Base-by-base conservation (phyloP, 2,113 vertebrate species). In the Panthera tigris region DNA sequence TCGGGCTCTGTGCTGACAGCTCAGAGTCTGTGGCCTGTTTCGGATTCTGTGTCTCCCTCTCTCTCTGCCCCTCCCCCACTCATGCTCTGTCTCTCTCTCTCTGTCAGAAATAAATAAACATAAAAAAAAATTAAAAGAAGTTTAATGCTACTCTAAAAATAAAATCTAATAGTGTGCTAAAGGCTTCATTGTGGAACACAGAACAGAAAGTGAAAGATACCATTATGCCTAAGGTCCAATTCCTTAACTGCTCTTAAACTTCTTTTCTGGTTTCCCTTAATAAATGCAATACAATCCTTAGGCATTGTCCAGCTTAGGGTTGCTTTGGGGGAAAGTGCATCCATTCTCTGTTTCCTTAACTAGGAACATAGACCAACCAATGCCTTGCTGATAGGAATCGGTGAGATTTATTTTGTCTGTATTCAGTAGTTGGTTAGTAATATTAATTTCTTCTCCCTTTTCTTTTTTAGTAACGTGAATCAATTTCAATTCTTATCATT, bases 131-230 rank as follows among this genome's bases (percentile, higher is more conserved):
- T 65, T 5, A 27, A 11, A 25, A 45, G 45, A 45, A 45, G 45
- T 45, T 45, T 8, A 45, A 45, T 45, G 45, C 45, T 9, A 45
- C 45, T 1, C 45, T 45, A 9, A 45, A 45, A 45, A 45, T 45
- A 45, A 92, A 91, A 66, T 39, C 0, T 1, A 27, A 55, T 11
- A 29, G 0, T 31, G 9, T 21, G 10, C 5, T 12, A 25, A 94
- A 16, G 36, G 0, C 1, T 74, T 87, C 16, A 52, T 7, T 41
- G 8, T 95, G 18, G 6, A 78, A 27, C 9, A 78, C 4, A 85
- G 21, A 0, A 33, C 16, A 4, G 5, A 63, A 41, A 27, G 19
- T 21, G 16, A 63, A 27, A 82, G 3, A 5, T 11, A 4, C 1
- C 68, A 4, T 3, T 31, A 33, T 3, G 4, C 2, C 4, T 41